A percentile compares a stretch with the other conserved stretches of the same genome.
phyloP scores from a whole-genome alignment of 2,797 vertebrate species.

The Anas capensis region DNA sequence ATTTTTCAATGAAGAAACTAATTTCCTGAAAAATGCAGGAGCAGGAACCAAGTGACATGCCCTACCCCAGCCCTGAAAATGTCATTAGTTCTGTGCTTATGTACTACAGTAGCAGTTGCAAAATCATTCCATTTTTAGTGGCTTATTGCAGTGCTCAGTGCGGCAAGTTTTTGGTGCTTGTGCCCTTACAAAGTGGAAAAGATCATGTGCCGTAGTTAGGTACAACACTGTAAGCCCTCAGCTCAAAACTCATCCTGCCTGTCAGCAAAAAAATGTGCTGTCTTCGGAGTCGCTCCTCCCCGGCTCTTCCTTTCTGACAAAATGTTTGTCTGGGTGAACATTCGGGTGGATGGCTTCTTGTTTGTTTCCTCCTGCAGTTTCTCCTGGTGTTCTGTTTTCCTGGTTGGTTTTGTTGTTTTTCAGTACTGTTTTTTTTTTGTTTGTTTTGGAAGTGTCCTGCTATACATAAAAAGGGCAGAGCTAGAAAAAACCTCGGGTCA shows the following conservation, averaged over 20 bases:
- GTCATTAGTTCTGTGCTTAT: neutral
- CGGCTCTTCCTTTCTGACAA: neutral
- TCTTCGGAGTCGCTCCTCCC: neutral
- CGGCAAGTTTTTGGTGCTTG: neutral
- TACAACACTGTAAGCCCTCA: neutral
- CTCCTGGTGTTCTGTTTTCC: constrained; percentile 16
- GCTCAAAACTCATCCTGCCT: neutral
- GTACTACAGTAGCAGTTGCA: neutral
- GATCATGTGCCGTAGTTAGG: neutral
- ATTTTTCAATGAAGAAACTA: neutral
- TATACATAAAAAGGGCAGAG: constrained; percentile 80
- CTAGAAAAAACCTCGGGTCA: constrained; percentile 75
- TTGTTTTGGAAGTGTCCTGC: constrained; percentile 84
- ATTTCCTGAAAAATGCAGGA: constrained; percentile 13
- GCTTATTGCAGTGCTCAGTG: neutral
- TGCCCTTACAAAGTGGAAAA: neutral
- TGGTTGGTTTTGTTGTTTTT: neutral
- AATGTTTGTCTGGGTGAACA: neutral
- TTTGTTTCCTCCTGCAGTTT: constrained; percentile 42
- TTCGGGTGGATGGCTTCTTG: neutral
- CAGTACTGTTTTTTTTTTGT: neutral
- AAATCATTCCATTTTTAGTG: neutral
- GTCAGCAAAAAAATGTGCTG: neutral
- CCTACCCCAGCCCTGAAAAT: neutral
- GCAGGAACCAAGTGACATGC: neutral